Conservation (phyloP, 2,797 vertebrate genomes). For the Dipus sagitta region DNA sequence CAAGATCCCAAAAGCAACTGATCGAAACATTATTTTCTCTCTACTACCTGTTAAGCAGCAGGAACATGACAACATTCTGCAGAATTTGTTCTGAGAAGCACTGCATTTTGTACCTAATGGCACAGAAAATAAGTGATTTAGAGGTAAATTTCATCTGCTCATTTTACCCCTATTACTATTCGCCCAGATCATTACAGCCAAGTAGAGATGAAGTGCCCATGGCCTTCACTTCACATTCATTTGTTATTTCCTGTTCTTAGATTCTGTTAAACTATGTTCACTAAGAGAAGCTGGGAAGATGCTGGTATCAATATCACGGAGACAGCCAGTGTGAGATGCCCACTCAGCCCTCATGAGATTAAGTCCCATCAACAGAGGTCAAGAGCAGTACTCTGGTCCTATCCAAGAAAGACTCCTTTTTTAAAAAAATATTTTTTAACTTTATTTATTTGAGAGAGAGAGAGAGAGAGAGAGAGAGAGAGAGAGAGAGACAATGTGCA, state of each 20-base stretch:
- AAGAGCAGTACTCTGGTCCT: background rate
- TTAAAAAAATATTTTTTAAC: no score
- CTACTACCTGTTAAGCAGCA: background rate
- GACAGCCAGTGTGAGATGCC: background rate
- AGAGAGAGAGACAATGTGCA: no score
- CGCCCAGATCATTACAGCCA: constrained; percentile 49
- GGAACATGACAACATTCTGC: background rate
- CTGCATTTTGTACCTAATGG: constrained; percentile 44
- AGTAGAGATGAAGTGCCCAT: constrained; percentile 9
- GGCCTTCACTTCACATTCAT: no score
- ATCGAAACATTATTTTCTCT: background rate
- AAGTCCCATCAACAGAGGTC: background rate
- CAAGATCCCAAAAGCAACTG: constrained; percentile 22
- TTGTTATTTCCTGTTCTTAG: background rate
- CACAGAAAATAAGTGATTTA: constrained; percentile 56
- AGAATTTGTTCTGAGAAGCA: constrained; percentile 37
- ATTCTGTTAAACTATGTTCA: background rate
- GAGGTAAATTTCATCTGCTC: constrained; percentile 54
- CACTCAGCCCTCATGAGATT: background rate
- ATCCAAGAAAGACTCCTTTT: background rate
- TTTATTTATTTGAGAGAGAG: no score
- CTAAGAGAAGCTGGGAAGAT: background rate
- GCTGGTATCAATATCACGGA: background rate
- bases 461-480: no score
- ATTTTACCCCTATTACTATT: constrained; percentile 39